Evolutionary conservation across 2,888 invertebrate genomes (phyloP).

Genomic region (Ectemnius lituratus): DNA sequence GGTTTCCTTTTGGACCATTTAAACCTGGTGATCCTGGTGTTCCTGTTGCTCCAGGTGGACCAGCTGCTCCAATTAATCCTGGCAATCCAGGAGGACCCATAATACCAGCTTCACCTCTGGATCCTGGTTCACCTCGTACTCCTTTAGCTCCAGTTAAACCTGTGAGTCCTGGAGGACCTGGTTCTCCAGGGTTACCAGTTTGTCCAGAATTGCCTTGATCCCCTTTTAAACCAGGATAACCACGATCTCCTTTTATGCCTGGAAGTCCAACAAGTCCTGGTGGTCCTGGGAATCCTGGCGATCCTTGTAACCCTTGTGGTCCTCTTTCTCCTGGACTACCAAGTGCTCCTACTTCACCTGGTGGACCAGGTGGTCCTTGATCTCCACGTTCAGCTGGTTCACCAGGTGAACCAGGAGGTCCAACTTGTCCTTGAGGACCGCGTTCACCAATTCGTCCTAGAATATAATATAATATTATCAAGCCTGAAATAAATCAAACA

Average conservation of each 20-base stretch:
- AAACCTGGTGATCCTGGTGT: constrained; percentile 85
- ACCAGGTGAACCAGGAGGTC: constrained; percentile 87
- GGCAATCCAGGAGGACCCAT: constrained; percentile 88
- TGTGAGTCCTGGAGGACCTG: constrained; percentile 81
- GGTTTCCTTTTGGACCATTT: constrained; percentile 84
- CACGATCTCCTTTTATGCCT: constrained; percentile 87
- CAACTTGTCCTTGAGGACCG: constrained; percentile 87
- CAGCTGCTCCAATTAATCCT: constrained; percentile 86
- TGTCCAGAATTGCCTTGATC: constrained; percentile 85
- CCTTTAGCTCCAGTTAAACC: constrained; percentile 87
- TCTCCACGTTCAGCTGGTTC: constrained; percentile 91
- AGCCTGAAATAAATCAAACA: background rate
- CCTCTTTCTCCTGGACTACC: constrained; percentile 89
- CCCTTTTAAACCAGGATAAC: constrained; percentile 85
- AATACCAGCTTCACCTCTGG: constrained; percentile 86
- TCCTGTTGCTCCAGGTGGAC: constrained; percentile 85
- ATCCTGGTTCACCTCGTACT: constrained; percentile 86
- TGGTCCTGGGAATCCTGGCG: constrained; percentile 84
- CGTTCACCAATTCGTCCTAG: constrained; percentile 86
- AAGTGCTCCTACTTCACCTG: constrained; percentile 86
- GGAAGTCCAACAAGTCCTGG: constrained; percentile 85
- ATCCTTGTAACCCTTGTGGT: constrained; percentile 84
- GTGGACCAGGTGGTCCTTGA: constrained; percentile 84
- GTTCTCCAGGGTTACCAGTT: constrained; percentile 82
- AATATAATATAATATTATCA: background rate